Evolutionary conservation across 2,888 invertebrate species (phyloP), one percentile per base, ranked within the genome.

Genomic region (Ormia ochracea): DNA sequence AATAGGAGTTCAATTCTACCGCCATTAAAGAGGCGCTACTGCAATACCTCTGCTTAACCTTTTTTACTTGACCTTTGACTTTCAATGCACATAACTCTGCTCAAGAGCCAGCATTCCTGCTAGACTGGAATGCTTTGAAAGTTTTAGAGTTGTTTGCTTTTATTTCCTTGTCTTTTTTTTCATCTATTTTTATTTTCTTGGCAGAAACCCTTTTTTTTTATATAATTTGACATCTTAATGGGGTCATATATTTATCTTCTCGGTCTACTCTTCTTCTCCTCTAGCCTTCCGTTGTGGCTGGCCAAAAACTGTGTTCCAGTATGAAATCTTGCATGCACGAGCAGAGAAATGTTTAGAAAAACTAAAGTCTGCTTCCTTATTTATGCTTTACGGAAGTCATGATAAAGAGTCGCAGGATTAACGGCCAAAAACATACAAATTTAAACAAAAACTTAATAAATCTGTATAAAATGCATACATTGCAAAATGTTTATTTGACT

Each of bases 401-500:
- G 38, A 56, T 33, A n/a, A 72, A 48, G 19, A 45, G 26, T 73
- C 54, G 36, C 43, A 36, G 52, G 1, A 65, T 36, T 63, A 63
- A 73, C 9, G 26, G 48, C 19, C 19, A 17, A 9, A 41, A 21
- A 17, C 14, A 21, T 0, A 23, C 12, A n/a, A 38, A 10, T 3
- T 0, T n/a, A 59, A 23, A 31, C 21, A 48, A 45, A 33, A 33
- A 69, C n/a, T 26, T 58, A 50, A 66, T 74, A 74, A 59, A 74
- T 74, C 74, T 58, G 17, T 70, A 56, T 48, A 41, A 65, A 77
- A 56, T 63, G 76, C 76, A 77, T 41, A 56, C 48, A 63, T 50
- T 77, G 69, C 69, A 77, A 70, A 77, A 77, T 58, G 38, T 58
- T 70, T 77, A 41, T 41, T 52, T 69, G 59, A 61, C 45, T 69